Base-by-base conservation (phyloP, 2,797 vertebrate genomes). In the Hippoglossus hippoglossus region DNA sequence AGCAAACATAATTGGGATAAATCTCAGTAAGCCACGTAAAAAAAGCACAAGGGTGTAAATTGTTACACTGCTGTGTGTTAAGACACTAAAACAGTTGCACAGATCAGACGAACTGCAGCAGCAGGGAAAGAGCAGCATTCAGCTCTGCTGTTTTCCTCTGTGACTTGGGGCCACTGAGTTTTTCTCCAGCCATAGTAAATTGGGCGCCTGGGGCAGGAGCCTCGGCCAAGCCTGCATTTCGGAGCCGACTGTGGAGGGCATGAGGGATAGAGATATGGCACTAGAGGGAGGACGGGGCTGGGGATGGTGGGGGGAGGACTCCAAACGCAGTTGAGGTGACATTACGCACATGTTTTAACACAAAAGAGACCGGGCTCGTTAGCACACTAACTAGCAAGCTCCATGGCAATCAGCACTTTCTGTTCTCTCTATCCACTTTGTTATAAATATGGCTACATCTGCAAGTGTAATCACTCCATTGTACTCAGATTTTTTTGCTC, bases 391-490 rank as follows among this genome's bases (percentile, higher is more conserved):
- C 91, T 89, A 89, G 80, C 63, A 12, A 89, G 89, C 86, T 84
- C 87, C 85, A 65, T 82, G 88, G 83, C 85, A 79, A 90, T 91
- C 80, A 66, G 81, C 67, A 0, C 82, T 73, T 47, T 57, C 84
- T 65, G 67, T 63, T 84, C 79, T 34, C 77, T 67, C 78, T 13
- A 63, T 82, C 75, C 80, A 73, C 69, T 68, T 68, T 16, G 64
- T 90, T 87, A 84, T 88, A 92, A 95, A 97, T 95, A 97, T 91
- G 95, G 96, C 93, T 96, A 96, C 96, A 98, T 96, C 97, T 97
- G 96, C 96, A 97, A 97, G 96, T 96, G 97, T 97, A 96, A 98
- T 97, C 96, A 95, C 95, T 94, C 95, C 92, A 97, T 97, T 98
- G 97, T 99, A 93, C 95, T 94, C 93, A 87, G 93, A 97, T 99